A percentile compares a stretch with the other conserved stretches of the same genome.
Conservation (phyloP, 2,113 vertebrate species). For the Chaetops frenatus region DNA sequence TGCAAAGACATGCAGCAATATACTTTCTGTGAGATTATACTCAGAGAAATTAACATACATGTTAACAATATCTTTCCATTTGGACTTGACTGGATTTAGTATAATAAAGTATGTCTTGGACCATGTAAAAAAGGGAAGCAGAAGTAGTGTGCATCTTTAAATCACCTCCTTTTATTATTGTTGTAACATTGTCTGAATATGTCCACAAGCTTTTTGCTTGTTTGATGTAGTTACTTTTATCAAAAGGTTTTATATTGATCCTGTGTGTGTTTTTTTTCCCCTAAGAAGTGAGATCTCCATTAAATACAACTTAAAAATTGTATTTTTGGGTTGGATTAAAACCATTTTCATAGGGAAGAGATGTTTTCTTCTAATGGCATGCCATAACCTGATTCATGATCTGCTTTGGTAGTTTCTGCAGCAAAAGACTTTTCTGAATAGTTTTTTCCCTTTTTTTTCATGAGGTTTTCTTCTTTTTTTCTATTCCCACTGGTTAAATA, state of each 20-base stretch:
- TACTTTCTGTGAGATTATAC: neutral
- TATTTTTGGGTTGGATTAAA: neutral
- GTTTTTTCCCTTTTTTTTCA: neutral
- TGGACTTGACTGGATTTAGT: neutral
- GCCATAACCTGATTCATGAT: neutral
- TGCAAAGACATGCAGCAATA: neutral
- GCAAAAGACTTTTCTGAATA: neutral
- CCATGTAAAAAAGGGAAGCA: neutral
- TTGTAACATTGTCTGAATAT: neutral
- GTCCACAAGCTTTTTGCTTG: neutral
- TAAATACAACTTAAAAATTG: neutral
- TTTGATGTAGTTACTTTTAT: neutral
- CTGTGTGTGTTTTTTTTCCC: neutral
- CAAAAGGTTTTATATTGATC: neutral
- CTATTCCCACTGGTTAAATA: neutral
- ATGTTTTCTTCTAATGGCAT: neutral
- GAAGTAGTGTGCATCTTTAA: neutral
- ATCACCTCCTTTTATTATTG: neutral
- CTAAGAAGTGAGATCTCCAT: neutral
- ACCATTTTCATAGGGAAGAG: neutral
- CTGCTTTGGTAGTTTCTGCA: neutral
- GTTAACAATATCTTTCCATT: neutral
- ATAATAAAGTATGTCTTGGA: neutral
- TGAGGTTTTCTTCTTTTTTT: neutral
- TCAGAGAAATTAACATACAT: neutral